These are phyloP conservation scores for Xerus inauris DNA, from an alignment of 2,113 vertebrate species.

Conservation along the genomic window DNA sequence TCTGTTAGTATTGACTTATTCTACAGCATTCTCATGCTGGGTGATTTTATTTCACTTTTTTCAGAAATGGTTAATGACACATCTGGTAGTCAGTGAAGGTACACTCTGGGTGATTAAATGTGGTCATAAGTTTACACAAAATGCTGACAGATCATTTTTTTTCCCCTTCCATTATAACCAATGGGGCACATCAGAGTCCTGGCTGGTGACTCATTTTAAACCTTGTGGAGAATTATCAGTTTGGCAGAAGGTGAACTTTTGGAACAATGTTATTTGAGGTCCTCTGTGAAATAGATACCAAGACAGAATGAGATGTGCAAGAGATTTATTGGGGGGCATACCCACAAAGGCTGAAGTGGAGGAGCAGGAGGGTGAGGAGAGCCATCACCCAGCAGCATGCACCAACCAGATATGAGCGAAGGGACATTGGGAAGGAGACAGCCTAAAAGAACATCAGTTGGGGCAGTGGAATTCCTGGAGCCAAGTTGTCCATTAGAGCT, in stretches of 20 bases:
- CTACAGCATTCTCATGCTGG: constrained; percentile 86
- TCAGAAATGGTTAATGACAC: constrained; percentile 89
- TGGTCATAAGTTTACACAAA: constrained; percentile 81
- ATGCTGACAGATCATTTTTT: constrained; percentile 64
- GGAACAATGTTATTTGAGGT: background rate
- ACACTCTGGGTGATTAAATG: constrained; percentile 81
- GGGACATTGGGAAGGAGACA: background rate
- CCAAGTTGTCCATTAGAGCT: background rate
- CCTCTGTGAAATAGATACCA: background rate
- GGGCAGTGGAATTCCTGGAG: background rate
- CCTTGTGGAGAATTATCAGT: background rate
- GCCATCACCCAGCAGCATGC: background rate
- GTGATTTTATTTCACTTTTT: constrained; percentile 88
- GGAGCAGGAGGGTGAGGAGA: background rate
- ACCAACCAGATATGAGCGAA: background rate
- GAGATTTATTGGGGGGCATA: background rate
- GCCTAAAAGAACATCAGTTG: background rate
- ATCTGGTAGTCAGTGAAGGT: constrained; percentile 86
- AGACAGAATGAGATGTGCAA: background rate
- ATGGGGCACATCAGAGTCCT: background rate
- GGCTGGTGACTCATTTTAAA: constrained; percentile 45
- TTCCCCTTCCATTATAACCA: constrained; percentile 43
- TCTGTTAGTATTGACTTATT: constrained; percentile 92
- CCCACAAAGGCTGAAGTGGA: background rate
- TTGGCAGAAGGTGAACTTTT: constrained; percentile 35